Evolutionary conservation across 2,888 invertebrate genomes (phyloP), one percentile per base, ranked within the genome.

Genomic region (Gibbula magus): DNA sequence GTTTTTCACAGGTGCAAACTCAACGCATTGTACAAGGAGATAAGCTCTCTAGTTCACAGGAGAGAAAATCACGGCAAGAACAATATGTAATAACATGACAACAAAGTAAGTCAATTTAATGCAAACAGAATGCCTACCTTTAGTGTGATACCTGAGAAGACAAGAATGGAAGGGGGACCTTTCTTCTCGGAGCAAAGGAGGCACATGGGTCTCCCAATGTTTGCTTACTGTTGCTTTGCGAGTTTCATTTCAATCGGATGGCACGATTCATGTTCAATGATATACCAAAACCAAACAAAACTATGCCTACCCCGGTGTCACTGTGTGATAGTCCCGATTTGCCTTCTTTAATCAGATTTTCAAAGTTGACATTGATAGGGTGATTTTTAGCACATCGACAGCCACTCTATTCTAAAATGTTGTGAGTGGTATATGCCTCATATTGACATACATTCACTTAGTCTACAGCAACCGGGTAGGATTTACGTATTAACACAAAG

Each of bases 31-130:
- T 45, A 45, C 45, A 1, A 10, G 45, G 45, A 45, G 45, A 10
- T 45, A 45, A 45, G 45, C 45, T 13, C 45, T 45, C 45, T 45
- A 45, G 45, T 45, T 45, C 45, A 45, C 29, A 29, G 61, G 61
- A 61, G 61, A 25, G 61, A 61, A 61, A 61, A 61, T 29, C 29
- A 61, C 16, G 29, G 29, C 16, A 74, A 74, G 74, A 74, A 74
- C 74, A 74, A 74, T 74, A 25, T 74, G 45, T 39, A 51, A 74
- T 74, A 74, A 51, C 45, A 22, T 51, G 39, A 45, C 51, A 25
- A 74, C 74, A 74, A 51, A 74, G 74, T 74, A 74, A 74, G 74
- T 74, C 74, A 74, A 74, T 74, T 74, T 74, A 74, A 74, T 51
- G 74, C 52, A 74, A 74, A 74, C 74, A 74, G 25, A 39, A 51